Conservation (phyloP, 2,888 invertebrate genomes). For the Drepanosiphum platanoidis region DNA sequence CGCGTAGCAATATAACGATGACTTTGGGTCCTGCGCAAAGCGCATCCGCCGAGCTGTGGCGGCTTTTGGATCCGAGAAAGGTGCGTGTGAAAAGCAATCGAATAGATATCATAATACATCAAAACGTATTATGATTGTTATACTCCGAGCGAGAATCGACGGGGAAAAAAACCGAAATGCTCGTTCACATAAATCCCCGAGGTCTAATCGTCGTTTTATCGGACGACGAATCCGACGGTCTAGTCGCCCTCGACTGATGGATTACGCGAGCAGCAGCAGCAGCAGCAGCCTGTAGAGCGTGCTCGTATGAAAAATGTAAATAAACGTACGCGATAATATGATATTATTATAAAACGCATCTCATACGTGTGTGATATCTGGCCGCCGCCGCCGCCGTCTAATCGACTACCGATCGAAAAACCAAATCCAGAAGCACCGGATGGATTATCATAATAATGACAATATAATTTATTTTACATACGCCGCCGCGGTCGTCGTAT, state of each 20-base stretch:
- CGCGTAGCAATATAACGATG: too few species aligned
- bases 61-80: too few species aligned
- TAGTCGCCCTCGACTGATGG: conserved; percentile 29
- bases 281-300: too few species aligned
- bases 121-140: too few species aligned
- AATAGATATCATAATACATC: too few species aligned
- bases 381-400: too few species aligned
- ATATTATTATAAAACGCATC: neutral
- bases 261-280: neutral
- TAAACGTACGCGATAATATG: neutral
- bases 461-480: conserved; percentile 11
- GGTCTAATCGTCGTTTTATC: conserved; percentile 7
- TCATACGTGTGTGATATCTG: neutral
- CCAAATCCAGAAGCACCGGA: conserved; percentile 52
- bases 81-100: too few species aligned
- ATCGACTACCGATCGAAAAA: conserved; percentile 41
- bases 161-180: neutral
- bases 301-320: too few species aligned
- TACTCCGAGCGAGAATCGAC: neutral
- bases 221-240: neutral
- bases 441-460: conserved; percentile 35
- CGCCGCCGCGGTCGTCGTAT: neutral
- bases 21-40: neutral
- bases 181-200: neutral
- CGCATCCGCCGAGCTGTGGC: too few species aligned